Base-by-base conservation (phyloP, 2,797 vertebrate species). In the Lates japonicus region DNA sequence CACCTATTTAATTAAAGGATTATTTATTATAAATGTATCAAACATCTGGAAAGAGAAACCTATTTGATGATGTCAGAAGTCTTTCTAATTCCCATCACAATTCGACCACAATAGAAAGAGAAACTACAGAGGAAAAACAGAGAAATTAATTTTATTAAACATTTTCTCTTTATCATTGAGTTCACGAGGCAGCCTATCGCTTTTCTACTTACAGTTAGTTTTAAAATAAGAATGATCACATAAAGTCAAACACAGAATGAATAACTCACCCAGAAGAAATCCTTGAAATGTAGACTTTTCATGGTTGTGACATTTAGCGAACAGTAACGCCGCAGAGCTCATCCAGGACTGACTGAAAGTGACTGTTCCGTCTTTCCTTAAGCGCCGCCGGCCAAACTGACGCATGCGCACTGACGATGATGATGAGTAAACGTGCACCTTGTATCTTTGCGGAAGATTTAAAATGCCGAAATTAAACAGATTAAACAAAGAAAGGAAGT, bases 191-290 rank as follows among this genome's bases (percentile, higher is more conserved):
- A 22, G 19, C 10, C 10, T 46, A 2, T 13, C 19, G 22, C 46
- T 49, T 51, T 61, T 51, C 8, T 29, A 29, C 25, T 29, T 29
- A 29, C 25, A 29, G 25, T 29, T 29, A 29, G 25, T 29, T 29
- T 29, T 1, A 9, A 39, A 39, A 11, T 39, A 29, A 33, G 7
- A 8, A 49, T 4, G 17, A 49, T 13, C 7, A 14, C 17, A 19
- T 16, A 17, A 76, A 33, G 2, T 39, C 0, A 13, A 64, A 74
- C 1, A 5, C 1, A 44, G 17, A 14, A n/a, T 1, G 14, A 20
- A 25, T 13, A 37, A 83, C 96, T 93, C 81, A 97, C 96, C 96
- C 96, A 97, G 87, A 97, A 97, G 88, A 89, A 94, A 49, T 96
- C 96, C 54, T 95, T 96, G 42, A 96, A 97, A 75, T 93, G 95